Base-by-base conservation (phyloP, 2,888 invertebrate genomes). In the Lasius fuliginosus region DNA sequence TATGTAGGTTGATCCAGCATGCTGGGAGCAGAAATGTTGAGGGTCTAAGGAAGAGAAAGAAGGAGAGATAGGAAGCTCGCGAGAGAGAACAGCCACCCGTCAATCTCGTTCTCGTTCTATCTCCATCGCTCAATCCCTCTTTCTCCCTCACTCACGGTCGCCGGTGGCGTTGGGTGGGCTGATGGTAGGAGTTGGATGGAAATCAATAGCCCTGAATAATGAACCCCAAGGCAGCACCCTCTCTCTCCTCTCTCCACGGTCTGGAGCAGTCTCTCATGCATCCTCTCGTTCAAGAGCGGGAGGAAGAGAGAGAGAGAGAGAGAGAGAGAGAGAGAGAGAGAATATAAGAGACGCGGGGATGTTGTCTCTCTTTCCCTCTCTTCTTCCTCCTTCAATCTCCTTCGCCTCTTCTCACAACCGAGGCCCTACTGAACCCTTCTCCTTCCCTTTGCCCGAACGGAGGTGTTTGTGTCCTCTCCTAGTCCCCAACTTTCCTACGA, bases 121-220 rank as follows among this genome's bases (percentile, higher is more conserved):
- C 90, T 90, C 88, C 85, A 86, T 87, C 84, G 83, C 85, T 87
- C 87, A 86, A 85, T 84, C 85, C 76, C 85, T 87, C 88, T 88
- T 84, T 90, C 90, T 86, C 87, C 84, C 91, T 88, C 86, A 84
- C 89, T 90, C 92, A 89, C 90, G 90, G 90, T 91, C 88, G 91
- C 87, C 88, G 90, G 91, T 93, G 91, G 92, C 91, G 93, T 92
- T 91, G 92, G 91, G 89, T 89, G 89, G 90, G 89, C 83, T 87
- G 92, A 88, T 92, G 92, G 93, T 92, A 92, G 92, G 93, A 92
- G 94, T 92, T 93, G 94, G 94, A 94, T 94, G 94, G 94, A 94
- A 94, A 94, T 94, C 94, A 94, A 94, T 94, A 94, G 94, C 94
- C 94, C 93, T 94, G 94, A 94, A 94, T 94, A 94, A 94, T 94